Percentiles rank a stretch among this genome's conserved stretches.
Evolutionary conservation across 2,797 vertebrate species (phyloP).

Genomic region (Bovichtus diacanthus): DNA sequence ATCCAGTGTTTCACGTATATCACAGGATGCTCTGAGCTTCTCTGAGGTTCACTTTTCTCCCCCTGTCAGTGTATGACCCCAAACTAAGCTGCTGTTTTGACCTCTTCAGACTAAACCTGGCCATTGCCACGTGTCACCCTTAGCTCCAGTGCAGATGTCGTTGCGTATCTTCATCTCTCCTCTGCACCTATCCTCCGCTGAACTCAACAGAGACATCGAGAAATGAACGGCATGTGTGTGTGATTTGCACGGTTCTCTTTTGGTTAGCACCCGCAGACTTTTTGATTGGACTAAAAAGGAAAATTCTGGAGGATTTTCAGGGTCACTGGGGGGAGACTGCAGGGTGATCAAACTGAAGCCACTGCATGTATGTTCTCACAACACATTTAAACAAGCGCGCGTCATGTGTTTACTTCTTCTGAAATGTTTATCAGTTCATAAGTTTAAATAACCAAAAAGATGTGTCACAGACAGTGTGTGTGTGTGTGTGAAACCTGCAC

Average conservation of each 20-base stretch:
- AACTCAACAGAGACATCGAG: not conserved
- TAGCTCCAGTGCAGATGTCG: conserved; percentile 34
- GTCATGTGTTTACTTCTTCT: too few relatives aligned
- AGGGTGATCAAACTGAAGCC: not conserved
- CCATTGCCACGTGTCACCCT: conserved; percentile 45
- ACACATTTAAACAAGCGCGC: too few relatives aligned
- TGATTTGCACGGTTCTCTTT: not conserved
- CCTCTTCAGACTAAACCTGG: conserved; percentile 43
- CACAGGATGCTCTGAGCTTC: not conserved
- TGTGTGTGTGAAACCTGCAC: conserved; percentile 10
- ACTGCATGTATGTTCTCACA: not conserved
- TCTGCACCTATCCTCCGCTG: conserved; percentile 26
- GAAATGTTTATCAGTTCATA: too few relatives aligned
- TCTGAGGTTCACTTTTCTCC: conserved; percentile 15
- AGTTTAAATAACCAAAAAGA: conserved; percentile 8
- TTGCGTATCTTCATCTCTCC: conserved; percentile 37
- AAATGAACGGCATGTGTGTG: not conserved
- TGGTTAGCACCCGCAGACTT: not conserved
- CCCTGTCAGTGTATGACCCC: not conserved
- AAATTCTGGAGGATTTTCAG: not conserved
- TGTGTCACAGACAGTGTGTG: conserved; percentile 12
- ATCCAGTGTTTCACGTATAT: not conserved
- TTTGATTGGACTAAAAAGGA: not conserved
- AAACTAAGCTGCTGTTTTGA: conserved; percentile 42
- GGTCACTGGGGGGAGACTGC: not conserved